Base-by-base conservation (phyloP, 37 sponge, comb jelly and placozoan species). In the Haliclona indistincta region DNA sequence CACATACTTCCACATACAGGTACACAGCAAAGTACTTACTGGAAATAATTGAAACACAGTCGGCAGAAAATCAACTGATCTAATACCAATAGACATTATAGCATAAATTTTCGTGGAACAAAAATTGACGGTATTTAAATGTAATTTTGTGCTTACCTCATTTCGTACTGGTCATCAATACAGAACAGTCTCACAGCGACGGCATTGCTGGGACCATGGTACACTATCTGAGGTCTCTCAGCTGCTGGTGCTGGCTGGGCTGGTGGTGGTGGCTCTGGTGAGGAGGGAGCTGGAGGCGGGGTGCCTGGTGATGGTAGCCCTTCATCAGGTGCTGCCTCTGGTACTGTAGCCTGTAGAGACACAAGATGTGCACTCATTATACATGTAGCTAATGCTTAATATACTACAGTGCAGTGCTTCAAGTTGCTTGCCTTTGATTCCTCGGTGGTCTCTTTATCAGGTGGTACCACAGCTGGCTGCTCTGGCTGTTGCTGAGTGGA, bases 91-190 rank as follows among this genome's bases (percentile, higher is more conserved):
- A 33, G 38, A 64, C 40, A 64, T 38, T 10, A n/a, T n/a, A n/a
- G n/a, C 53, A 32, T 58, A 10, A 58, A 58, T 58, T 30, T 10
- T 4, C 15, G 13, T 6, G n/a, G n/a, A n/a, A n/a, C n/a, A n/a
- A n/a, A n/a, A n/a, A n/a, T 36, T 8, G 10, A 66, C 40, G n/a
- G 29, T 15, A 43, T 5, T 23, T 13, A 42, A 38, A 66, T 69
- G n/a, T 47, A 60, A 5, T 35, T 17, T 7, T 17, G 7, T 11
- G 4, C 43, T 11, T 37, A 87, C 91, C 97, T 82, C 85, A 87
- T 92, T 70, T 98, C 99, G 76, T 84, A 95, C 64, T 78, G 54
- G 37, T 98, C 96, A 67, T 98, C 93, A 17, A 98, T 89, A 64
- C 88, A 89, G 77, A 95, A 98, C 33, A 98, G 67, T 52, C 95